Base-by-base conservation (phyloP, 1,140 invertebrate species). In the Drosophila asahinai region DNA sequence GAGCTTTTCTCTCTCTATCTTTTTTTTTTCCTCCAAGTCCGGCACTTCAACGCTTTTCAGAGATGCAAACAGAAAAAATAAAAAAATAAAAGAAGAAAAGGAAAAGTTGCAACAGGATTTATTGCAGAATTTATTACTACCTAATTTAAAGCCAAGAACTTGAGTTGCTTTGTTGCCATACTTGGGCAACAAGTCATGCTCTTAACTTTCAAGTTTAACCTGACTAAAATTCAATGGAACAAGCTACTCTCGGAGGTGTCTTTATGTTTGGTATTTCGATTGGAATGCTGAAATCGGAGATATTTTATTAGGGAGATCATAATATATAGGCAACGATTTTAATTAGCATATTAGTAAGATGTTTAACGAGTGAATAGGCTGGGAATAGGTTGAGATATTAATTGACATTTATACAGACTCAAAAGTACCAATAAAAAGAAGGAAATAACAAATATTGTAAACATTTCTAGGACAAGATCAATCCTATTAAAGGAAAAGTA, bases 171-270 rank as follows among this genome's bases (percentile, higher is more conserved):
- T 36, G 14, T 48, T 22, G 9, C 19, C 45, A 14, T 48, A 22
- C 22, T 49, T 51, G 25, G 49, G 33, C 33, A 36, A 36, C 33
- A 36, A 11, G 33, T 36, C 33, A 33, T 33, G 30, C 4, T 36
- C 33, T 36, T 36, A 12, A 36, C 38, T 27, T 14, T 51, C 62
- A 15, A 22, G 25, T 61, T 63, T 7, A 64, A 64, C 64, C 36
- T 27, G 54, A 14, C n/a, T 36, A 6, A 40, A 40, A 25, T 11
- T 3, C 5, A 57, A 57, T 22, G 22, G 19, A 40, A 57, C 36
- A 22, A 11, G 52, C 14, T 55, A 38, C 6, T 22, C 19, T 38
- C n/a, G 6, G 27, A 30, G 27, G 27, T 30, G 6, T 30, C 27
- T 30, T 30, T 6, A 17, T 8, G 25, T n/a, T 63, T 27, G 30